A percentile compares a stretch with the other conserved stretches of the same genome.
These are phyloP conservation scores for Melinopterus prodromus DNA, from an alignment of 2,888 invertebrate species.

Conservation along the genomic window DNA sequence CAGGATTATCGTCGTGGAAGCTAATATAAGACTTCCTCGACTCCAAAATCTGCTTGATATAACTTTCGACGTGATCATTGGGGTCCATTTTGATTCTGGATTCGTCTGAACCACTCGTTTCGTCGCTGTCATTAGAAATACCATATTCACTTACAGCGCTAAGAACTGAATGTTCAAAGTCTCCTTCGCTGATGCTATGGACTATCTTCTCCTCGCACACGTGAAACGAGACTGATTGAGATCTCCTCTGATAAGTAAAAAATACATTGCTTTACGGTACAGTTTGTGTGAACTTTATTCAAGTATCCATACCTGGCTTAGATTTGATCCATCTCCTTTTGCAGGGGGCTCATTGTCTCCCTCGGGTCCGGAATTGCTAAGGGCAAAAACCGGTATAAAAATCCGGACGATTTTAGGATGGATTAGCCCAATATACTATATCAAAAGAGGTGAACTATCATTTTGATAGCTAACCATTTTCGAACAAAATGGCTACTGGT, in stretches of 20 bases:
- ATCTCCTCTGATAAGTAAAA: background rate
- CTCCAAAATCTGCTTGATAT: constrained; percentile 24
- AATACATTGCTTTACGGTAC: background rate
- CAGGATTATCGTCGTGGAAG: constrained; percentile 54
- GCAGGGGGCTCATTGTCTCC: too few species aligned
- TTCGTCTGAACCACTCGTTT: background rate
- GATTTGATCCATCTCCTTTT: too few species aligned
- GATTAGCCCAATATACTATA: too few species aligned
- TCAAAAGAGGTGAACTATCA: too few species aligned
- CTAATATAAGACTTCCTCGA: constrained; percentile 43
- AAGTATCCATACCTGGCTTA: too few species aligned
- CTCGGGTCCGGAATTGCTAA: too few species aligned
- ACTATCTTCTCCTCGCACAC: constrained; percentile 10
- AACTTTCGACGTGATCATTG: constrained; percentile 24
- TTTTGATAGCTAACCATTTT: too few species aligned
- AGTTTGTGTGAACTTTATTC: too few species aligned
- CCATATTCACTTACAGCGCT: constrained; percentile 32
- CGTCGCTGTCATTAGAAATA: background rate
- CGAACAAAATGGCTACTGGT: too few species aligned
- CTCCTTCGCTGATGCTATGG: constrained; percentile 34
- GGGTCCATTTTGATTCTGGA: constrained; percentile 6
- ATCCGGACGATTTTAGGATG: too few species aligned
- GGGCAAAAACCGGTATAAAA: too few species aligned
- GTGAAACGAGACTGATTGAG: constrained; percentile 11
- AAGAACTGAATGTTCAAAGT: constrained; percentile 24